phyloP scores from a whole-genome alignment of 2,113 vertebrate genomes.

The Monarcha castaneiventris region DNA sequence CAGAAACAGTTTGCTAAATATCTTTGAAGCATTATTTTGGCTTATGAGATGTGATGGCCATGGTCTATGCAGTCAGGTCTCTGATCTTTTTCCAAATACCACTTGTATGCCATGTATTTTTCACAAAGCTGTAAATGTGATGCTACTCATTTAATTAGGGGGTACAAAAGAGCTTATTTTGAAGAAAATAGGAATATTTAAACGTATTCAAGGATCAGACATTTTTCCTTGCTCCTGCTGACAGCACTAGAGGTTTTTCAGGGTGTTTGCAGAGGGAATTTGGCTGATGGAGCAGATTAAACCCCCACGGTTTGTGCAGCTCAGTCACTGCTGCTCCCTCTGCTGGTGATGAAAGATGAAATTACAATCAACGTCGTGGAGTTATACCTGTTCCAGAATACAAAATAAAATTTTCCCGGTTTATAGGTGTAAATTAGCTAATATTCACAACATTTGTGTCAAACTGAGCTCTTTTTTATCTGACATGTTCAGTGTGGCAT shows the following conservation, averaged over 20 bases:
- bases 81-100: background rate
- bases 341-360: conserved; percentile 66
- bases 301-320: background rate
- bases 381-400: background rate
- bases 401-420: background rate
- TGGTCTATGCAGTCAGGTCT: background rate
- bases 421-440: background rate
- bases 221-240: background rate
- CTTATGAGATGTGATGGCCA: background rate
- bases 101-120: background rate
- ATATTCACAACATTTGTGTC: background rate
- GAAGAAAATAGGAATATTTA: background rate
- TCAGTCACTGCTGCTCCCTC: conserved; percentile 72
- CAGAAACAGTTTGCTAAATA: background rate
- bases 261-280: background rate
- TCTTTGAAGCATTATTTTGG: background rate
- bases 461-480: conserved; percentile 27
- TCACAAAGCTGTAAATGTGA: background rate
- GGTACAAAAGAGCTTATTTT: background rate
- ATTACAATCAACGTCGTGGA: background rate
- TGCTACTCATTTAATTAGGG: background rate
- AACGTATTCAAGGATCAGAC: background rate
- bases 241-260: background rate
- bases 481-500: conserved; percentile 1
- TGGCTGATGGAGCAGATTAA: background rate